Evolutionary conservation across 2,797 vertebrate genomes (phyloP).

Genomic region (Phrynocephalus guinanensis): DNA sequence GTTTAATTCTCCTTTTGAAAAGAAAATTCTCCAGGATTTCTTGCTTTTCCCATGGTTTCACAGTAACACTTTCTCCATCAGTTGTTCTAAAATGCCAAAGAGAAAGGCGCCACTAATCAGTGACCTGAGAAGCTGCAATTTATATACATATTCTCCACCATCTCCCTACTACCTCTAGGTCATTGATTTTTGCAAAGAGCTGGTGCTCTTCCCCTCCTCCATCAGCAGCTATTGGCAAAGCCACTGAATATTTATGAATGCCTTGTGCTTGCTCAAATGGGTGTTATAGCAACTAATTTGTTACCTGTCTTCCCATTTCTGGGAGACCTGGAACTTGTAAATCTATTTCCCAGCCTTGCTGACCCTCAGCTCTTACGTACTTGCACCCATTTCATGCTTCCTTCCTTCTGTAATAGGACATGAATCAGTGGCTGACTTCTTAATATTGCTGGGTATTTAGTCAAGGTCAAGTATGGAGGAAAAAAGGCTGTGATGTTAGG

Average conservation of each 20-base stretch:
- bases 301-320: slow-evolving; percentile 29
- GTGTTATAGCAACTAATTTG: slow-evolving; percentile 52
- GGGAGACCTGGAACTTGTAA: slow-evolving; percentile 36
- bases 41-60: slow-evolving; percentile 17
- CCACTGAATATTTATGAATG: slow-evolving; percentile 52
- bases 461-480: slow-evolving; percentile 26
- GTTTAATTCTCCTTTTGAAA: neutral
- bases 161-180: slow-evolving; percentile 27
- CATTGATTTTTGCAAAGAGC: slow-evolving; percentile 40
- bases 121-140: slow-evolving; percentile 48
- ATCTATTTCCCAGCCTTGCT: slow-evolving; percentile 47
- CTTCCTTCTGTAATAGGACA: slow-evolving; percentile 46
- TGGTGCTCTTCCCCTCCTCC: neutral
- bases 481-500: neutral
- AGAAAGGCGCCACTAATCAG: slow-evolving; percentile 30
- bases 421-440: slow-evolving; percentile 55
- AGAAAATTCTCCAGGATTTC: slow-evolving; percentile 32
- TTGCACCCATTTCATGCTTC: slow-evolving; percentile 22
- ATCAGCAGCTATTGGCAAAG: slow-evolving; percentile 21
- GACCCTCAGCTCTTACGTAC: slow-evolving; percentile 38
- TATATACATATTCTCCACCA: slow-evolving; percentile 27
- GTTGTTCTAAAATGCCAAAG: slow-evolving; percentile 10
- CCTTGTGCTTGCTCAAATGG: slow-evolving; percentile 17
- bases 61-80: slow-evolving; percentile 25
- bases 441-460: slow-evolving; percentile 49